phyloP scores from a whole-genome alignment of 2,888 invertebrate species.

The Drosophila prolongata region DNA sequence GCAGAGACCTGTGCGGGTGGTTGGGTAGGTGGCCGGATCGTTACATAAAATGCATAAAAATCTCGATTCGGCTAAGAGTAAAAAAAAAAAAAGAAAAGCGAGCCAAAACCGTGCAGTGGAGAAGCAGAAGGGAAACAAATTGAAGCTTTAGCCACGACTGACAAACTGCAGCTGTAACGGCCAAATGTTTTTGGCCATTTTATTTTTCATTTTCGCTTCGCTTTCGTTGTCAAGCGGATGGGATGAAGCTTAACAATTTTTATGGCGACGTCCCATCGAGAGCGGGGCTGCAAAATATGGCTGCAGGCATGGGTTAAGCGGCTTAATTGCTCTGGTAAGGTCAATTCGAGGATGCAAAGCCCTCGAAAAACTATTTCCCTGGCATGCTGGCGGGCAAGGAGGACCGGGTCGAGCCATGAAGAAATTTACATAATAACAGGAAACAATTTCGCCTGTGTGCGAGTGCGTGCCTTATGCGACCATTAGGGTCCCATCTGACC shows the following conservation, averaged over 20 bases:
- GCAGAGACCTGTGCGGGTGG: conserved; percentile 29
- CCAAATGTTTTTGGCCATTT: conserved; percentile 66
- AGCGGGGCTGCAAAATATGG: conserved; percentile 30
- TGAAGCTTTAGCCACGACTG: conserved; percentile 67
- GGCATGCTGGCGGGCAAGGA: conserved; percentile 25
- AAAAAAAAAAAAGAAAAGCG: conserved; percentile 23
- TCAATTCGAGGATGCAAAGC: conserved; percentile 52
- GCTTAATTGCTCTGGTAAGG: conserved; percentile 76
- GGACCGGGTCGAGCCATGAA: conserved; percentile 26
- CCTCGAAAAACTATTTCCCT: conserved; percentile 45
- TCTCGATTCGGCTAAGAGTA: conserved; percentile 58
- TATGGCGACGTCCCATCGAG: conserved; percentile 30
- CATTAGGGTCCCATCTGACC: conserved; percentile 28
- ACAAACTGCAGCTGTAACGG: conserved; percentile 74
- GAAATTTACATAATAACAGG: conserved; percentile 75
- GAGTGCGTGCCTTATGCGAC: conserved; percentile 60
- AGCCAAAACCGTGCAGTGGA: not conserved
- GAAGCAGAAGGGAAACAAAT: conserved; percentile 54
- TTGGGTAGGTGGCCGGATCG: conserved; percentile 36
- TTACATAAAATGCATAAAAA: conserved; percentile 70
- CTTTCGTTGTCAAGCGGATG: conserved; percentile 59
- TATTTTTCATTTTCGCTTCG: conserved; percentile 62
- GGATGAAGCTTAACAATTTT: conserved; percentile 64
- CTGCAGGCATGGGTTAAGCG: conserved; percentile 59
- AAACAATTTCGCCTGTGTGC: conserved; percentile 67